Evolutionary conservation across 2,113 vertebrate species (phyloP).

Genomic region (Leuciscus idus): DNA sequence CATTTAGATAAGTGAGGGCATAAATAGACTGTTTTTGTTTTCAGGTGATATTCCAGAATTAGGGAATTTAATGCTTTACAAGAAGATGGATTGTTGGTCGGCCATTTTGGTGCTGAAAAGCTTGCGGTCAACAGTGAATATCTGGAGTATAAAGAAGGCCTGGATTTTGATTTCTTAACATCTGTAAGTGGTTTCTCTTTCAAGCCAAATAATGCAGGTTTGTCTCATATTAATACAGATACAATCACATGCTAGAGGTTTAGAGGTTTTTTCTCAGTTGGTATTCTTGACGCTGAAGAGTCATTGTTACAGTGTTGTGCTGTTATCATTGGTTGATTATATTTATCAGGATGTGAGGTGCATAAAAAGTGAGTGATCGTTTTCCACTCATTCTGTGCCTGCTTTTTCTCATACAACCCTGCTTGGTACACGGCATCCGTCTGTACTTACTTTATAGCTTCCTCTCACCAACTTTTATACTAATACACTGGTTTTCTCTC

Average conservation of each 20-base stretch:
- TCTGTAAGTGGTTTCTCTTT: conserved; percentile 16
- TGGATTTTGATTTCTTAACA: conserved; percentile 16
- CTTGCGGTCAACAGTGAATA: not conserved
- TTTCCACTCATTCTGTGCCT: not conserved
- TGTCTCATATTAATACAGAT: not conserved
- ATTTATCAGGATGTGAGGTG: not conserved
- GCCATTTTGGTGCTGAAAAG: conserved; percentile 2
- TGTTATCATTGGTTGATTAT: not conserved
- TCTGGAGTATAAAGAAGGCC: conserved; percentile 40
- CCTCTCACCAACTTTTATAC: not conserved
- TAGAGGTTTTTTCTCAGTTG: not conserved
- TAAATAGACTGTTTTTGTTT: not conserved
- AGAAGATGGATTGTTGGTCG: conserved; percentile 30
- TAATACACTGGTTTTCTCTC: not conserved
- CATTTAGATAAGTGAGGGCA: not conserved
- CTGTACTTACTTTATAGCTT: not conserved
- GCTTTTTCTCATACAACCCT: not conserved
- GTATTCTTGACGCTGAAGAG: not conserved
- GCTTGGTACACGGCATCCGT: not conserved
- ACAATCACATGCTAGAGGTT: no score
- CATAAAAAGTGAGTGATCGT: not conserved
- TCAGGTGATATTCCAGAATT: not conserved
- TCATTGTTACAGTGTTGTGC: not conserved
- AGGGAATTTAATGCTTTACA: not conserved
- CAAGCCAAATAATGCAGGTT: not conserved